Evolutionary conservation across 1,140 invertebrate genomes (phyloP).

Genomic region (Brachionus asplanchnoidis): DNA sequence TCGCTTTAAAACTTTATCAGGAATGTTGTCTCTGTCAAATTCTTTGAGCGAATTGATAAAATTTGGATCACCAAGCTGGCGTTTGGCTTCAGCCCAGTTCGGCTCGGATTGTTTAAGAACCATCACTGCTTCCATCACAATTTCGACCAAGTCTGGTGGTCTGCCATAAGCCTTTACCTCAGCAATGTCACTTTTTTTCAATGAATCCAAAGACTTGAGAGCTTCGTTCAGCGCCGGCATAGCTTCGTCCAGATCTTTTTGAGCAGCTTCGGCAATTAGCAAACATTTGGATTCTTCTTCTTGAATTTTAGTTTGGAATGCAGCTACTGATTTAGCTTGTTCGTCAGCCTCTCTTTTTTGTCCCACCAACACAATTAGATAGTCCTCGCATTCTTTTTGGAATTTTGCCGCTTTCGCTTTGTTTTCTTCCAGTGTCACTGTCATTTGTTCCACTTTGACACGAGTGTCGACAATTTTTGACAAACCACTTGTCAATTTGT

Average conservation of each 20-base stretch:
- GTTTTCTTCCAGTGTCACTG: conserved; percentile 70
- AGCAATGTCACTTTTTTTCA: conserved; percentile 79
- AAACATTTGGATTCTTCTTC: conserved; percentile 75
- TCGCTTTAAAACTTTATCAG: conserved; percentile 71
- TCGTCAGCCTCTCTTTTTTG: conserved; percentile 75
- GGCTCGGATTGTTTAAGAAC: conserved; percentile 72
- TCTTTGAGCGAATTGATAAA: conserved; percentile 66
- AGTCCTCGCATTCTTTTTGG: conserved; percentile 70
- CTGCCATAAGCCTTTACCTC: conserved; percentile 79
- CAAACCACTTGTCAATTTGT: conserved; percentile 67
- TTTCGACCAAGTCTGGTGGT: conserved; percentile 75
- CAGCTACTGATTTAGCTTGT: conserved; percentile 65
- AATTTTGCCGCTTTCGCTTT: conserved; percentile 68
- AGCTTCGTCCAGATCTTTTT: conserved; percentile 72
- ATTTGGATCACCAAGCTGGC: conserved; percentile 63
- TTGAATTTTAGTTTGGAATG: conserved; percentile 65
- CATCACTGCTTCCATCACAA: conserved; percentile 82
- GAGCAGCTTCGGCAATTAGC: conserved; percentile 70
- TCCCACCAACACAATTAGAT: conserved; percentile 68
- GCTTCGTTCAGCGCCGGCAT: conserved; percentile 77
- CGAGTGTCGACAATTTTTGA: conserved; percentile 71
- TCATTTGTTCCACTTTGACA: conserved; percentile 69
- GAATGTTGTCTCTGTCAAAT: conserved; percentile 80
- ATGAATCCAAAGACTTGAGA: conserved; percentile 69
- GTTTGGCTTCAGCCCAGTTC: conserved; percentile 76